phyloP scores from a whole-genome alignment of 2,113 vertebrate genomes.

The Aramus guarauna region DNA sequence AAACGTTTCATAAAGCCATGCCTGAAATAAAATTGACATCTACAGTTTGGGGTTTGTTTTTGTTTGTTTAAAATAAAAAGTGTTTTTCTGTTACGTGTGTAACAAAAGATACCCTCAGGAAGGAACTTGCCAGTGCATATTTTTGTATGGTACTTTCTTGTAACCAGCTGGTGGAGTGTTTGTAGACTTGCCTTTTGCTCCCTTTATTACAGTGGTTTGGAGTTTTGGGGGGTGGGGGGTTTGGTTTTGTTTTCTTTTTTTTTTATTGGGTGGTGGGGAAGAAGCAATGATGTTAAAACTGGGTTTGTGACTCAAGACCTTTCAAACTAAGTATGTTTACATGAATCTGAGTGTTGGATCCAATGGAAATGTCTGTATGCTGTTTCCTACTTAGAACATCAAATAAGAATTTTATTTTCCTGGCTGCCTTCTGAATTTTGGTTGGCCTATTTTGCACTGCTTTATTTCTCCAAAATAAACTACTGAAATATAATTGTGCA shows the following conservation, averaged over 20 bases:
- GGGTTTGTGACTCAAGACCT: constrained; percentile 48
- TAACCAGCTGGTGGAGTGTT: constrained; percentile 48
- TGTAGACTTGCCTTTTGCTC: constrained; percentile 40
- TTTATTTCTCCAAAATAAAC: constrained; percentile 81
- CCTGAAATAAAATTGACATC: constrained; percentile 16
- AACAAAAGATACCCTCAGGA: constrained; percentile 56
- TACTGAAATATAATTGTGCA: constrained; percentile 79
- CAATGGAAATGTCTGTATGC: constrained; percentile 50
- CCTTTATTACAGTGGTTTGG: constrained; percentile 37
- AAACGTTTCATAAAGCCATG: constrained; percentile 39
- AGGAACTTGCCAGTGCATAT: constrained; percentile 53
- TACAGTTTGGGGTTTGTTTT: constrained; percentile 11
- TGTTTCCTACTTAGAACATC: constrained; percentile 64
- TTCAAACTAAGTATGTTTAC: constrained; percentile 62
- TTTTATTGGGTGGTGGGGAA: not conserved
- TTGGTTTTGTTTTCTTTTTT: not conserved
- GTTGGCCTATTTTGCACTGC: constrained; percentile 78
- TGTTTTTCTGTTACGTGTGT: constrained; percentile 21
- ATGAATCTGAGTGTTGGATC: constrained; percentile 63
- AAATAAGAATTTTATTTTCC: constrained; percentile 46
- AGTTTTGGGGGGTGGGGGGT: not conserved
- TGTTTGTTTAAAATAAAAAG: constrained; percentile 34
- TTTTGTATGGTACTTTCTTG: constrained; percentile 64
- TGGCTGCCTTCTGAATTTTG: constrained; percentile 70
- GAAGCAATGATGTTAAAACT: not conserved